Percentiles rank a stretch among this genome's conserved stretches.
Conservation (phyloP, 2,888 invertebrate species). For the Melitaea athalia region DNA sequence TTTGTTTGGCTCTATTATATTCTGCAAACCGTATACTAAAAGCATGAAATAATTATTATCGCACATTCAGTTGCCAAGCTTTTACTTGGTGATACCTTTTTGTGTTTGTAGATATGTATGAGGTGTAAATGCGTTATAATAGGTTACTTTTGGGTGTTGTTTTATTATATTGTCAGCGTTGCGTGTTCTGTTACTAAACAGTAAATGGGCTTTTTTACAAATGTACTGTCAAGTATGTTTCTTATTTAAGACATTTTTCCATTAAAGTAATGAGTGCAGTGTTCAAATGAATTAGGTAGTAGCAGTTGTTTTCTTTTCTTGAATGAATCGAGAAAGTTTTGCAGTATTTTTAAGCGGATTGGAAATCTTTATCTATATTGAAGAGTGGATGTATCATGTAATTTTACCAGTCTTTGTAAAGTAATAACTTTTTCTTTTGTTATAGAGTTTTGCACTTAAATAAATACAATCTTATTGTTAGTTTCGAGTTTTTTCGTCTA, state of each 20-base stretch:
- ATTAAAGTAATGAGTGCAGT: slow-evolving; percentile 41
- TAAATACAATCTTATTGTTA: slow-evolving; percentile 3
- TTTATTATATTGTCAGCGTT: slow-evolving; percentile 12
- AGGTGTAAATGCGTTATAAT: not conserved
- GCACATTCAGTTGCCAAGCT: not conserved
- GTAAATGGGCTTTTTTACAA: slow-evolving; percentile 16
- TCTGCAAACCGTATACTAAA: slow-evolving; percentile 1
- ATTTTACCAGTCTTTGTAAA: slow-evolving; percentile 5
- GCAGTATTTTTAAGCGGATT: slow-evolving; percentile 12
- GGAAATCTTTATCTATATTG: slow-evolving; percentile 10
- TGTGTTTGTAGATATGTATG: not conserved
- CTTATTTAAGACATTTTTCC: slow-evolving; percentile 38
- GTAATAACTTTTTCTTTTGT: slow-evolving; percentile 6
- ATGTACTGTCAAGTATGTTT: slow-evolving; percentile 34
- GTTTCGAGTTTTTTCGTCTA: not conserved
- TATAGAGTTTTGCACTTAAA: not conserved
- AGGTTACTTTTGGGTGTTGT: not conserved
- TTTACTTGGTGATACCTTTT: not conserved
- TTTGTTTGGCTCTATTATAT: not conserved
- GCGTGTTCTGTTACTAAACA: slow-evolving; percentile 2
- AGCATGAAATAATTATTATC: slow-evolving; percentile 1
- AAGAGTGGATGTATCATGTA: slow-evolving; percentile 2
- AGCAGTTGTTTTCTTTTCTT: slow-evolving; percentile 15
- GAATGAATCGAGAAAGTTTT: slow-evolving; percentile 13
- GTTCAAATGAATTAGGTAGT: slow-evolving; percentile 39